Percentiles rank a stretch among this genome's conserved stretches.
phyloP scores from a whole-genome alignment of 2,113 vertebrate genomes.

The Equus quagga region DNA sequence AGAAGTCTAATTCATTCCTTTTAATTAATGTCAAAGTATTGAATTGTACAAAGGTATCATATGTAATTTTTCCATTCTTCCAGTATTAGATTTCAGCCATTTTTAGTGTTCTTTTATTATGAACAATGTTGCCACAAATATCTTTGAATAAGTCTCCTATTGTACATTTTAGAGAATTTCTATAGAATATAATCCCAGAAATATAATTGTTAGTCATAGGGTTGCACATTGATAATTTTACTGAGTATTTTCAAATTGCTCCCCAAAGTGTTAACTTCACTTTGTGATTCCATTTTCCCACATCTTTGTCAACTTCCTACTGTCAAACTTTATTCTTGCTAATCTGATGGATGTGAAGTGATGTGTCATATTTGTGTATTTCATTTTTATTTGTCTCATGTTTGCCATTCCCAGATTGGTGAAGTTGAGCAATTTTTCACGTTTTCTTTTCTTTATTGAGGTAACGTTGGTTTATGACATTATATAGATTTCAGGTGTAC shows the following conservation, averaged over 20 bases:
- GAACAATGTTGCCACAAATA: neutral
- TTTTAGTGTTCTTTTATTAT: neutral
- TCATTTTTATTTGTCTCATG: neutral
- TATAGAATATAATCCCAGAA: neutral
- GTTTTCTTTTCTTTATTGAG: too few species aligned
- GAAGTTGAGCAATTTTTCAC: neutral
- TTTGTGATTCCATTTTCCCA: neutral
- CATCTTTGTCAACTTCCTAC: neutral
- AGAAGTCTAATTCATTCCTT: neutral
- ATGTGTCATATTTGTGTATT: neutral
- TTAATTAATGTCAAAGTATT: neutral
- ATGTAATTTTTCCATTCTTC: neutral
- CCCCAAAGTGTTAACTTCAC: neutral
- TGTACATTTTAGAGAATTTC: neutral
- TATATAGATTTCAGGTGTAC: too few species aligned
- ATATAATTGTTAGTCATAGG: neutral
- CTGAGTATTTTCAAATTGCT: neutral
- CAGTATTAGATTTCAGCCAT: neutral
- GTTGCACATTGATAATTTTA: neutral
- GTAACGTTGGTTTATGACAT: too few species aligned
- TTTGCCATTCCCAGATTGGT: neutral
- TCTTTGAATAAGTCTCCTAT: neutral
- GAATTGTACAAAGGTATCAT: neutral
- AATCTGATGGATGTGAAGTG: neutral
- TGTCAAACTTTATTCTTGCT: neutral